Percentiles rank a stretch among this genome's conserved stretches.
phyloP scores from a whole-genome alignment of 2,113 vertebrate genomes.

The Alces alces region DNA sequence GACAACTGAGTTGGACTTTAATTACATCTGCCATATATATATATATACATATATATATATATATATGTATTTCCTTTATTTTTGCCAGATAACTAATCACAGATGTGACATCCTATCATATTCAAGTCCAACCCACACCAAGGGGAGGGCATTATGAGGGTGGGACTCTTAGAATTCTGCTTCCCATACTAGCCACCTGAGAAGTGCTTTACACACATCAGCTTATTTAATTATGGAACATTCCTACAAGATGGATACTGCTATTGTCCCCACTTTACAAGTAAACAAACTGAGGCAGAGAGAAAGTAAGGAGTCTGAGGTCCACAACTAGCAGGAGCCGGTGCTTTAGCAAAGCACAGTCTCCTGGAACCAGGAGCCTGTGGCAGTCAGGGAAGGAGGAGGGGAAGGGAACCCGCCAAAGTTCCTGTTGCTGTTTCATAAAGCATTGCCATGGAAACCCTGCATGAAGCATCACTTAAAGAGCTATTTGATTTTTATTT shows the following conservation, averaged over 20 bases:
- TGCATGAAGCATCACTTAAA: slow-evolving; percentile 56
- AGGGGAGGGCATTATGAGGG: too few species aligned
- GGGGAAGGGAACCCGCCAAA: slow-evolving; percentile 6
- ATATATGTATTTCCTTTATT: background rate
- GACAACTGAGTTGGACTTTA: background rate
- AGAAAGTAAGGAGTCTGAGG: background rate
- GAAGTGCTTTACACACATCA: background rate
- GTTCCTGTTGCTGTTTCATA: slow-evolving; percentile 43
- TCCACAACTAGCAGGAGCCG: background rate
- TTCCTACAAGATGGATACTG: background rate
- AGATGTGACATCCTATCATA: background rate
- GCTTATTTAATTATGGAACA: background rate
- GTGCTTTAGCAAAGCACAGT: background rate
- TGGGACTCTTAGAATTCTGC: background rate
- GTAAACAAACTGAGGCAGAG: background rate
- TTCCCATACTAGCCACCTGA: background rate
- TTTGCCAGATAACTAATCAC: background rate
- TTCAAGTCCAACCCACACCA: background rate
- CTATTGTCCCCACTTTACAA: background rate
- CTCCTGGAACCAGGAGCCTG: background rate
- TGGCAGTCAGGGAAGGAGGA: background rate
- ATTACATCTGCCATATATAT: background rate
- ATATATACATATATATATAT: background rate
- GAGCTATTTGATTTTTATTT: slow-evolving; percentile 63
- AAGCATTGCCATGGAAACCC: slow-evolving; percentile 77